A percentile compares a stretch with the other conserved stretches of the same genome.
These are phyloP conservation scores for Atrichornis clamosus DNA, from an alignment of 2,113 vertebrate species.

Conservation along the genomic window DNA sequence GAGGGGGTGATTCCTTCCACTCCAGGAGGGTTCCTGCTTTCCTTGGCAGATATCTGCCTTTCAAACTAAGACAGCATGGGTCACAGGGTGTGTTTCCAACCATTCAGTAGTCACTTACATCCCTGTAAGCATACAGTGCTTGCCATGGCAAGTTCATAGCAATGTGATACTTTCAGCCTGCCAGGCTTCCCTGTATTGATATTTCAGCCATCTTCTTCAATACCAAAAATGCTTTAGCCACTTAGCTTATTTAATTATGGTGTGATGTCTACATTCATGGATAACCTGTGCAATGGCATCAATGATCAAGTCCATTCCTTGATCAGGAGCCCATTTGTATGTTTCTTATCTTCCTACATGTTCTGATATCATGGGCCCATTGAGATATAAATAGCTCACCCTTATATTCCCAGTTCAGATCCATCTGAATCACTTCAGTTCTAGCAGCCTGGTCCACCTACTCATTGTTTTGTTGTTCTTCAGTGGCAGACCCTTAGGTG, in stretches of 20 bases:
- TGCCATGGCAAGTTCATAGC: background rate
- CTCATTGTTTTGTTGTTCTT: background rate
- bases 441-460: background rate
- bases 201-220: background rate
- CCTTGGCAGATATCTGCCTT: no score
- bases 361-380: background rate
- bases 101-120: background rate
- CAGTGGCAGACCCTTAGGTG: rapidly evolving
- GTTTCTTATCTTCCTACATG: background rate
- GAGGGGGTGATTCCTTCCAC: no score
- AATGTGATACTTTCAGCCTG: background rate
- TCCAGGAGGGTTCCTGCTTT: no score
- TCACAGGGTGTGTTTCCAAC: background rate
- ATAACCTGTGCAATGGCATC: background rate
- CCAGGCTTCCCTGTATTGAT: background rate
- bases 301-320: background rate
- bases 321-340: background rate
- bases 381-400: background rate
- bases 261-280: background rate
- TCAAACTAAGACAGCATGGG: no score
- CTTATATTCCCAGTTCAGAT: background rate
- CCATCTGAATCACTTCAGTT: background rate
- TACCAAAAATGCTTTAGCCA: background rate
- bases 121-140: background rate
- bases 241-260: background rate